A percentile compares a stretch with the other conserved stretches of the same genome.
Conservation (phyloP, 1,140 invertebrate species). For the Drosophila erecta region DNA sequence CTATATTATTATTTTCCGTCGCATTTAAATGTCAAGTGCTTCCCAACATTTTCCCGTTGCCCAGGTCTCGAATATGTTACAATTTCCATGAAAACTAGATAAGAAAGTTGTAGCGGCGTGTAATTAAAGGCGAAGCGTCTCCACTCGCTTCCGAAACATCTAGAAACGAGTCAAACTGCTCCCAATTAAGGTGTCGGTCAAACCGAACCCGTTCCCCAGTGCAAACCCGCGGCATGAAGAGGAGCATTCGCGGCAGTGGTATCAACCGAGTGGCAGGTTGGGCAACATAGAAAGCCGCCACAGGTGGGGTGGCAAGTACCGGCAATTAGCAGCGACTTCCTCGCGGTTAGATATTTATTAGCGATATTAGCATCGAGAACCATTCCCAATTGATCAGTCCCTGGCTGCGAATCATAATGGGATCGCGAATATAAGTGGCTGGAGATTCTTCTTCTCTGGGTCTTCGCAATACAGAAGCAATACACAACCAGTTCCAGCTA, state of each 20-base stretch:
- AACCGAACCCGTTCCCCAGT: slow-evolving; percentile 62
- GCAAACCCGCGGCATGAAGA: slow-evolving; percentile 2
- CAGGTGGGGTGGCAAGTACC: slow-evolving; percentile 52
- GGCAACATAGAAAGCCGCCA: slow-evolving; percentile 57
- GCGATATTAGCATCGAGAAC: slow-evolving; percentile 45
- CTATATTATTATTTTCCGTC: not conserved
- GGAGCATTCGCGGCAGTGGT: slow-evolving; percentile 27
- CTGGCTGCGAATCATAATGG: slow-evolving; percentile 25
- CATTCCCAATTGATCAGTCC: slow-evolving; percentile 8
- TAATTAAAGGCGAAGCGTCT: slow-evolving; percentile 56
- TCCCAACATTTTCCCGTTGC: slow-evolving; percentile 25
- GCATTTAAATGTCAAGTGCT: not conserved
- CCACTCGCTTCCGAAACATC: slow-evolving; percentile 65
- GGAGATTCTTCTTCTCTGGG: slow-evolving; percentile 1
- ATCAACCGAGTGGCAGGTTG: slow-evolving; percentile 48
- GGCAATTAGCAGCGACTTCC: slow-evolving; percentile 60
- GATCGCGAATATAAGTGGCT: slow-evolving; percentile 18
- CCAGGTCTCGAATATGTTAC: slow-evolving; percentile 21
- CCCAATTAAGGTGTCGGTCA: slow-evolving; percentile 76
- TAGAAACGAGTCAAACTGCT: slow-evolving; percentile 74
- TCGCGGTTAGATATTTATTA: slow-evolving; percentile 18
- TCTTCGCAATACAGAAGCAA: too few species aligned
- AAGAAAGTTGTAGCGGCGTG: slow-evolving; percentile 61
- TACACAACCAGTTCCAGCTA: slow-evolving; percentile 64
- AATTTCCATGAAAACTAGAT: slow-evolving; percentile 50